Conservation (phyloP, 2,797 vertebrate genomes). For the Lerista edwardsae region DNA sequence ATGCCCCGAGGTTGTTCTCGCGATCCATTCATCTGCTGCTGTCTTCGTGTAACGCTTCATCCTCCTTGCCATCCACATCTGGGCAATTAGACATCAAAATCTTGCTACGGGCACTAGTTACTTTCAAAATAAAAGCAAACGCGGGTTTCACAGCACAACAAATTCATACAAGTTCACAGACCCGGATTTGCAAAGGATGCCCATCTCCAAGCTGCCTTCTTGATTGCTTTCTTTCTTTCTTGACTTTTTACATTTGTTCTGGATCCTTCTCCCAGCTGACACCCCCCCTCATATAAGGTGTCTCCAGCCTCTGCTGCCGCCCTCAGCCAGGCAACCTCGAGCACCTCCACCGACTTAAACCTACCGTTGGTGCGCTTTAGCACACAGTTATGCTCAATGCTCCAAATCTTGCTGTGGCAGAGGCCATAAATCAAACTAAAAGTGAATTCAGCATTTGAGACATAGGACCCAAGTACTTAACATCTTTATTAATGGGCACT, state of each 20-base stretch:
- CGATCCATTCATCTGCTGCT: constrained; percentile 57
- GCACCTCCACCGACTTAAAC: neutral
- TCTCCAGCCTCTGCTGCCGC: neutral
- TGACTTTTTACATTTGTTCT: neutral
- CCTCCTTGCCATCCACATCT: constrained; percentile 48
- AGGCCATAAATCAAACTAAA: constrained; percentile 3
- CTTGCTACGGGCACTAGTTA: constrained; percentile 48
- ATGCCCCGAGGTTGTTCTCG: constrained; percentile 58
- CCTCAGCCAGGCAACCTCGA: neutral
- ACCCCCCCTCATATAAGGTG: neutral
- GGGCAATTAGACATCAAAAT: constrained; percentile 69
- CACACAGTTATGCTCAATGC: too few relatives aligned
- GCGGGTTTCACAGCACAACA: too few relatives aligned
- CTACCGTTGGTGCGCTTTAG: neutral
- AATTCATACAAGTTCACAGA: constrained; percentile 20
- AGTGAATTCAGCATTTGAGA: constrained; percentile 2
- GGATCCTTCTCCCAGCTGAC: neutral
- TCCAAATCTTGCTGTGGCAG: neutral
- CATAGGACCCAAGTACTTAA: neutral
- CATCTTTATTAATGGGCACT: rapidly evolving
- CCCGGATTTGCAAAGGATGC: neutral
- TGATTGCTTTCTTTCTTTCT: too few relatives aligned
- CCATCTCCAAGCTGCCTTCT: too few relatives aligned
- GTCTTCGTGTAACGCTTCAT: constrained; percentile 34
- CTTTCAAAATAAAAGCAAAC: constrained; percentile 66